phyloP scores from a whole-genome alignment of 2,888 invertebrate species.

The Zhuqinia jingwanae region DNA sequence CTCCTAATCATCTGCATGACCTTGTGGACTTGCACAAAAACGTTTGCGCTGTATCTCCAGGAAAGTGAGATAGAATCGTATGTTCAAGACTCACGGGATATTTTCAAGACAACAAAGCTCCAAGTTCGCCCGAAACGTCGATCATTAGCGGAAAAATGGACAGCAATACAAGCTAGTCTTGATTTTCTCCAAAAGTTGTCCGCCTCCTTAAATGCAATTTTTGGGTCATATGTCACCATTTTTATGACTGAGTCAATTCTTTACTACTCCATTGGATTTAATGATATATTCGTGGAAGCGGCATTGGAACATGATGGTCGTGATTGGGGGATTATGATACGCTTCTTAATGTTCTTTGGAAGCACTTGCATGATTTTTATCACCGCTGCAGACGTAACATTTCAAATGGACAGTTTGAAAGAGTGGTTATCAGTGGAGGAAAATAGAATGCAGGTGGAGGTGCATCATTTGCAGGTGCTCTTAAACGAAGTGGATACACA shows the following conservation, averaged over 20 bases:
- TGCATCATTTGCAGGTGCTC: constrained; percentile 1
- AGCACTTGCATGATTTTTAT: neutral
- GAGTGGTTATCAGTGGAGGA: neutral
- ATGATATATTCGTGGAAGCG: neutral
- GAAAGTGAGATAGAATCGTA: neutral
- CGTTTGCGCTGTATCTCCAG: neutral
- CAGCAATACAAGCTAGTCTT: neutral
- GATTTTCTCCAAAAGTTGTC: neutral
- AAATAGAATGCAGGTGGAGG: neutral
- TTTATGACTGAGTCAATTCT: neutral
- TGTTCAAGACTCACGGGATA: neutral
- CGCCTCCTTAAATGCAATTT: neutral
- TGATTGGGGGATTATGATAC: neutral
- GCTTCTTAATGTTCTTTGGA: neutral
- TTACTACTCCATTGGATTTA: neutral
- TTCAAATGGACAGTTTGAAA: neutral
- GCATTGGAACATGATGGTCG: neutral
- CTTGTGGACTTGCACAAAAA: neutral
- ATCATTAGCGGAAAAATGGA: neutral
- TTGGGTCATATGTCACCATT: neutral
- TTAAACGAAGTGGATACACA: neutral
- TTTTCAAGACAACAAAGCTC: too few relatives aligned
- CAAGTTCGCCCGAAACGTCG: too few relatives aligned
- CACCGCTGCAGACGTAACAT: neutral
- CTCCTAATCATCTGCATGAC: neutral